Evolutionary conservation across 1,140 invertebrate species (phyloP), one percentile per base, ranked within the genome.

Genomic region (Cydia splendana): DNA sequence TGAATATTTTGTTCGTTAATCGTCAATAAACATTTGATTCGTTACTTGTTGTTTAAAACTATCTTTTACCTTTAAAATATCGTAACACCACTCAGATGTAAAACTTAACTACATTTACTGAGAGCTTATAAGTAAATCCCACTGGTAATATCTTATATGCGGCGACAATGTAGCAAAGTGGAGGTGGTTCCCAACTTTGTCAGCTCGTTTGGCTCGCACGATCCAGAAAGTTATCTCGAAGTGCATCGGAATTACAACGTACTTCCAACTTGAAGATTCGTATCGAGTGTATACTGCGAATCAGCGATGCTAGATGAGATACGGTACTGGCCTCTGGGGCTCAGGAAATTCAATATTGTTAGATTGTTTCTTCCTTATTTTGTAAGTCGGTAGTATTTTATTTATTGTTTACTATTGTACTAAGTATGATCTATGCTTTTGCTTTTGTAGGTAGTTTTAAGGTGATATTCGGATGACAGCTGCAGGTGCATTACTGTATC

Each of bases 171-270:
- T 85, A 75, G 78, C 73, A 78, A 81, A 77, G 81, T 84, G 80
- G 77, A 86, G 81, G 78, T 84, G 77, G 77, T 77, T 77, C 75
- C 81, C 84, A 88, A 90, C 86, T 90, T 90, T 89, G 88, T 89
- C 87, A 89, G 85, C 82, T 88, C 86, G 85, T 88, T 90, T 87
- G 85, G 85, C 81, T 81, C 81, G 82, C 85, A 83, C 85, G 85
- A 87, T 88, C 86, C 79, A 80, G 80, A 82, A 88, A 90, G 85
- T 88, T 88, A 85, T 86, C 84, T 85, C 78, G 79, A 82, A 88
- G 85, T 90, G 86, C 87, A 88, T 88, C 85, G 85, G 83, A 85
- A 88, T 90, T 88, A 88, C 86, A 87, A 85, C 85, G 83, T 88
- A 83, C 84, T 88, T 79, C 81, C 78, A 88, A 88, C 82, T 88